Evolutionary conservation across 1,140 invertebrate genomes (phyloP).

Genomic region (Geopemphigus sp.): DNA sequence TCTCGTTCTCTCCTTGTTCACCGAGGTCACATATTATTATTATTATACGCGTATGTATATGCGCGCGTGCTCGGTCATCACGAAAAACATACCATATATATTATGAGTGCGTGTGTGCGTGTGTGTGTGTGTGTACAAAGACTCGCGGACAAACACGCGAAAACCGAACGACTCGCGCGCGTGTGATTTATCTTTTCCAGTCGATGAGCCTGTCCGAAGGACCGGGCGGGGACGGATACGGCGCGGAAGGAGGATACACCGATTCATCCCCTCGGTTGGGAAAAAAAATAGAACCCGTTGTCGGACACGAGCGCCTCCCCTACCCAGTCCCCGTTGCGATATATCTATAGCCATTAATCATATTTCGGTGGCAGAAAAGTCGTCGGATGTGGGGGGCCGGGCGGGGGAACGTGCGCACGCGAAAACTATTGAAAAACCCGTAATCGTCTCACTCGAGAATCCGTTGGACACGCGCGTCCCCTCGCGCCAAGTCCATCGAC

Average conservation of each 20-base stretch:
- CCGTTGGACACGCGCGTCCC: no score
- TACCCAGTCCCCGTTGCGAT: no score
- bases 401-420: no score
- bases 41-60: no score
- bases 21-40: no score
- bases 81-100: no score
- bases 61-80: no score
- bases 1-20: no score
- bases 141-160: background rate
- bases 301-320: background rate
- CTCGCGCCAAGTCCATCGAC: no score
- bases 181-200: conserved; percentile 31
- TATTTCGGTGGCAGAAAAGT: background rate
- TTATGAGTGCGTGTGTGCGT: background rate
- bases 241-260: conserved; percentile 3
- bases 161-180: background rate
- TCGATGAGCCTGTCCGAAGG: background rate
- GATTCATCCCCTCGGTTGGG: background rate
- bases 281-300: background rate
- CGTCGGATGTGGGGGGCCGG: background rate
- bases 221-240: background rate
- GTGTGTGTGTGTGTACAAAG: background rate
- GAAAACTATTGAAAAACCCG: no score
- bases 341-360: conserved; percentile 15
- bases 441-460: no score